Percentiles rank a stretch among this genome's conserved stretches.
These are phyloP conservation scores for Steinernema feltiae DNA, from an alignment of 1,140 invertebrate genomes.

Conservation along the genomic window DNA sequence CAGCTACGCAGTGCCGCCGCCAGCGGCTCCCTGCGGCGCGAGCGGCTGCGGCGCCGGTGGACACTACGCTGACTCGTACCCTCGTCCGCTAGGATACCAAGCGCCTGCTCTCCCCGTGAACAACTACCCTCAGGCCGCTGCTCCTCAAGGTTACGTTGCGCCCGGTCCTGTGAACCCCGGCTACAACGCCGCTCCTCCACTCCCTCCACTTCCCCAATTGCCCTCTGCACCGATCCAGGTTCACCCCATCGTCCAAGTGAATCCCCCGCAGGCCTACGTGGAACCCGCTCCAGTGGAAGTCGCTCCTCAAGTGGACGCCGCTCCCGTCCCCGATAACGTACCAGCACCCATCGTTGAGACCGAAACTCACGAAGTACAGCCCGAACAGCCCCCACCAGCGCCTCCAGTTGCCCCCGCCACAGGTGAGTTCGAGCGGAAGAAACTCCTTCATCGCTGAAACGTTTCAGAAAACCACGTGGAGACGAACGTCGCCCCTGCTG, in stretches of 20 bases:
- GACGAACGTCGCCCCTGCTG: not conserved
- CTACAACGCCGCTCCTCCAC: not conserved
- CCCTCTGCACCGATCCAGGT: not conserved
- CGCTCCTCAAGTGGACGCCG: not conserved
- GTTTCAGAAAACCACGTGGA: no score
- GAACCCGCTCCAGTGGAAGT: not conserved
- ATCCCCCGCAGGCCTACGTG: not conserved
- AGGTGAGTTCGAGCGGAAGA: no score
- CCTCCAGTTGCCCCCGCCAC: no score
- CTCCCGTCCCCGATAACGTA: conserved; percentile 12
- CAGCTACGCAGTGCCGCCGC: not conserved
- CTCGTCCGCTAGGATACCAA: conserved; percentile 18
- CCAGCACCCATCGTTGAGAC: no score
- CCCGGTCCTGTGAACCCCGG: not conserved
- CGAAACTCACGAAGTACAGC: no score
- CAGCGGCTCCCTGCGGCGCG: not conserved
- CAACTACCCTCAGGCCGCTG: not conserved
- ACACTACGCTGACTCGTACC: not conserved
- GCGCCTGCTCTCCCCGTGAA: not conserved
- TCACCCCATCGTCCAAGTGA: not conserved
- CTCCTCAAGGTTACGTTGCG: not conserved
- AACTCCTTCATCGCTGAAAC: no score
- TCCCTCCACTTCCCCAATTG: not conserved
- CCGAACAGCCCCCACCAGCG: no score
- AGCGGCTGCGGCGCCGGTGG: not conserved